Percentiles rank a stretch among this genome's conserved stretches.
These are phyloP conservation scores for Pachypanchax playfairii DNA, from an alignment of 2,113 vertebrate species.

Conservation along the genomic window DNA sequence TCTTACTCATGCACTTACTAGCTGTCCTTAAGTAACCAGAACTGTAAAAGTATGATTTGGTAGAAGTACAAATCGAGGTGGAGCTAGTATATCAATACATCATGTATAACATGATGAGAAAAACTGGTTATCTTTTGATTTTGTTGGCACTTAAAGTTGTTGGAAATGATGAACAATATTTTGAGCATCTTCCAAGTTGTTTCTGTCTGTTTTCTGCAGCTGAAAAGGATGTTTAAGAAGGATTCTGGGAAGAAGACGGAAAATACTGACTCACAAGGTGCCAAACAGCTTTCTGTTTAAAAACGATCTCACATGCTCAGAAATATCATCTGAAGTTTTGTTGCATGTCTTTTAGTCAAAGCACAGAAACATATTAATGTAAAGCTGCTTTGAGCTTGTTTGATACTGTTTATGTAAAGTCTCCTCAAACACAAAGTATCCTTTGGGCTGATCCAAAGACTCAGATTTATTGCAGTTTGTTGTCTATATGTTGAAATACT, in stretches of 20 bases:
- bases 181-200: slow-evolving; percentile 59
- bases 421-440: not conserved
- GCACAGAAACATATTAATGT: not conserved
- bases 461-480: not conserved
- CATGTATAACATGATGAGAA: no score
- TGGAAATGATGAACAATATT: no score
- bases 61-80: no score
- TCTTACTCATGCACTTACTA: no score
- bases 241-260: slow-evolving; percentile 89
- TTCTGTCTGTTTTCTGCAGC: slow-evolving; percentile 56
- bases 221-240: slow-evolving; percentile 92
- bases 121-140: no score
- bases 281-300: slow-evolving; percentile 48
- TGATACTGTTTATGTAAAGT: not conserved
- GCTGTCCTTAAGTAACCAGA: no score
- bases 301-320: not conserved
- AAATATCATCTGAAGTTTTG: not conserved
- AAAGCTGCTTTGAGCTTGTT: not conserved
- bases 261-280: slow-evolving; percentile 79
- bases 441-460: no score
- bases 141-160: no score
- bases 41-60: no score
- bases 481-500: not conserved
- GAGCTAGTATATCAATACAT: no score
- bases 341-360: not conserved